Evolutionary conservation across 2,888 invertebrate genomes (phyloP).

Genomic region (Allophyes oxyacanthae): DNA sequence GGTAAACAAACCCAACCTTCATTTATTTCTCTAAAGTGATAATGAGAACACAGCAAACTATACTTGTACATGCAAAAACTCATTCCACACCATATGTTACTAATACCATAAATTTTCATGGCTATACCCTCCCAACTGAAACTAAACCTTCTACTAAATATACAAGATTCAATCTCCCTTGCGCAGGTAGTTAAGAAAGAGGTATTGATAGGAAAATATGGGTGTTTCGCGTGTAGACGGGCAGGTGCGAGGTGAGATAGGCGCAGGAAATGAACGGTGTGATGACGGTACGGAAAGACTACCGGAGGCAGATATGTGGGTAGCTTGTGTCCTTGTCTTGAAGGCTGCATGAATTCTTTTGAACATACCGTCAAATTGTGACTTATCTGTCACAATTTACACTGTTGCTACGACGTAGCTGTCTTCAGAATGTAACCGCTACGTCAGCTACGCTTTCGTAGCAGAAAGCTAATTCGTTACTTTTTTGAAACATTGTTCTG

Average conservation of each 20-base stretch:
- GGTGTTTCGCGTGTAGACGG: slow-evolving; percentile 68
- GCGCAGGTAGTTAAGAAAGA: slow-evolving; percentile 40
- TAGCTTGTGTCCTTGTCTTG: neutral
- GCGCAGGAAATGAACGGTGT: slow-evolving; percentile 57
- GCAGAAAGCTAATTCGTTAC: no score
- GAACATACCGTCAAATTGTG: no score
- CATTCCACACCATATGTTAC: slow-evolving; percentile 54
- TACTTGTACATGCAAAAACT: slow-evolving; percentile 50
- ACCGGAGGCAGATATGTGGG: slow-evolving; percentile 16
- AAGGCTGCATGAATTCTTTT: slow-evolving; percentile 1
- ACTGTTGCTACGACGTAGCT: no score
- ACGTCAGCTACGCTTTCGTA: no score
- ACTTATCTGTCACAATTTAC: no score
- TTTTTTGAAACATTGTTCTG: no score
- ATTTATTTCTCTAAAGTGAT: slow-evolving; percentile 22
- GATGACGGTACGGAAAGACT: slow-evolving; percentile 50
- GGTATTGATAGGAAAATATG: slow-evolving; percentile 73
- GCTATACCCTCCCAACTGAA: slow-evolving; percentile 13
- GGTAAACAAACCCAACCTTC: slow-evolving; percentile 12
- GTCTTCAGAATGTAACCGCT: no score
- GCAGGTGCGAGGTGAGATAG: slow-evolving; percentile 62
- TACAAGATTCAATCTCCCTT: slow-evolving; percentile 18
- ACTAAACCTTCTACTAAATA: neutral
- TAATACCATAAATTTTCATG: slow-evolving; percentile 62
- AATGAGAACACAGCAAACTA: slow-evolving; percentile 46